A percentile compares a stretch with the other conserved stretches of the same genome.
These are phyloP conservation scores for Caenorhabditis tropicalis DNA, from an alignment of 1,140 invertebrate genomes.

Conservation along the genomic window DNA sequence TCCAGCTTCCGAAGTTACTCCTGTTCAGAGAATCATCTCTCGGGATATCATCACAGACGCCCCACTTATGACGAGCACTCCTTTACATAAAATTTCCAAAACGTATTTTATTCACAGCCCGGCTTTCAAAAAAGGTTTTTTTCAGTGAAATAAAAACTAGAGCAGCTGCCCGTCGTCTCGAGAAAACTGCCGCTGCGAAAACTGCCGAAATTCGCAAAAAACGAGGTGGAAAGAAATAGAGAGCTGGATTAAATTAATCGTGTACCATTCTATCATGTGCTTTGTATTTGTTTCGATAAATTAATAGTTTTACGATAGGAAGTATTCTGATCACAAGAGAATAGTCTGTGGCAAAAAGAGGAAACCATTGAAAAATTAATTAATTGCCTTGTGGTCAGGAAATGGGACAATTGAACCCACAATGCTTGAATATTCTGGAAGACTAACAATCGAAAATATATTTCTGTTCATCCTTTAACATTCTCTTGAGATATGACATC, in stretches of 20 bases:
- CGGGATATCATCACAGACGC: background rate
- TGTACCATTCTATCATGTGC: background rate
- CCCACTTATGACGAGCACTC: background rate
- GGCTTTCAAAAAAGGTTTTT: background rate
- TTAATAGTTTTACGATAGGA: background rate
- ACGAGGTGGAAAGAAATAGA: constrained; percentile 14
- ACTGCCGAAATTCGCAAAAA: background rate
- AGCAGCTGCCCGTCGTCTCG: background rate
- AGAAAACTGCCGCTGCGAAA: background rate
- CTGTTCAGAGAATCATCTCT: background rate
- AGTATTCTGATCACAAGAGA: background rate
- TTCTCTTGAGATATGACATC: too few species aligned
- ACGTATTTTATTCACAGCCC: background rate
- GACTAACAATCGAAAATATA: background rate
- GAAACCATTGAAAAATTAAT: background rate
- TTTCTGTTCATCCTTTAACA: background rate
- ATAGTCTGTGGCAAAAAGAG: too few species aligned
- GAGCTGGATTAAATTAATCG: background rate
- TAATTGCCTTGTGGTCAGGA: background rate
- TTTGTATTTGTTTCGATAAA: background rate
- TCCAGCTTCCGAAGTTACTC: background rate
- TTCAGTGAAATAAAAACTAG: background rate
- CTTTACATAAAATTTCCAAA: background rate
- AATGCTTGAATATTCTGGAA: background rate
- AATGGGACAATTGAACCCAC: background rate